phyloP scores from a whole-genome alignment of 2,888 invertebrate genomes.

The Gari tellinella region DNA sequence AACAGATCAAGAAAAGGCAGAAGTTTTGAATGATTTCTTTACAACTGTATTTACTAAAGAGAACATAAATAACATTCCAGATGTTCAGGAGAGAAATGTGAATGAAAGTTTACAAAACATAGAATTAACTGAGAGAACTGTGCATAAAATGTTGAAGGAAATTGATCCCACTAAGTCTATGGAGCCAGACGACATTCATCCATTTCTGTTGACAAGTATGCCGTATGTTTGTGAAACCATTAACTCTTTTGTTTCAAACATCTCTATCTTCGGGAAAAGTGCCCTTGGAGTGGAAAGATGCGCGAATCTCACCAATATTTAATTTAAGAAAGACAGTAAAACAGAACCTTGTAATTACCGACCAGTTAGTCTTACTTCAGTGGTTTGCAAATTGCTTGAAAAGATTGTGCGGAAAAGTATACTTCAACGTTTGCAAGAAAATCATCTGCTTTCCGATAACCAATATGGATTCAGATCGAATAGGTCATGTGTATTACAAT shows the following conservation, averaged over 20 bases:
- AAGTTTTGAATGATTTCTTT: conserved; percentile 19
- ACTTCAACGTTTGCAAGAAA: conserved; percentile 3
- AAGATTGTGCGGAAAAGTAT: conserved; percentile 6
- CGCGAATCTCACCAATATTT: conserved; percentile 10
- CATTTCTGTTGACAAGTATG: background rate
- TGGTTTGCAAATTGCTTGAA: conserved; percentile 18
- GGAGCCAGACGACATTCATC: conserved; percentile 11
- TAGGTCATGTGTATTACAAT: conserved; percentile 22
- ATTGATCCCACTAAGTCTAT: conserved; percentile 8
- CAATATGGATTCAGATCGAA: conserved; percentile 27
- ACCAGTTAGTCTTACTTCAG: conserved; percentile 17
- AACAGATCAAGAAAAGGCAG: conserved; percentile 18
- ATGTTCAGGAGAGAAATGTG: no score
- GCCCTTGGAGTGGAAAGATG: conserved; percentile 7
- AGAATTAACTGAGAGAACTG: background rate
- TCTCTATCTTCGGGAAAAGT: background rate
- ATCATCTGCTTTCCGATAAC: conserved; percentile 18
- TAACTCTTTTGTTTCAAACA: conserved; percentile 3
- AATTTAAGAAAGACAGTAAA: conserved; percentile 13
- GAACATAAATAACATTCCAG: no score
- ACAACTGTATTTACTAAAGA: no score
- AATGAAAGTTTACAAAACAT: no score
- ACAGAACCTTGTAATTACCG: conserved; percentile 15
- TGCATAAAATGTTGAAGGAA: background rate
- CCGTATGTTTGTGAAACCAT: background rate